Percentiles rank a stretch among this genome's conserved stretches.
These are phyloP conservation scores for Dasypogon diadema DNA, from an alignment of 2,888 invertebrate species.

Conservation along the genomic window DNA sequence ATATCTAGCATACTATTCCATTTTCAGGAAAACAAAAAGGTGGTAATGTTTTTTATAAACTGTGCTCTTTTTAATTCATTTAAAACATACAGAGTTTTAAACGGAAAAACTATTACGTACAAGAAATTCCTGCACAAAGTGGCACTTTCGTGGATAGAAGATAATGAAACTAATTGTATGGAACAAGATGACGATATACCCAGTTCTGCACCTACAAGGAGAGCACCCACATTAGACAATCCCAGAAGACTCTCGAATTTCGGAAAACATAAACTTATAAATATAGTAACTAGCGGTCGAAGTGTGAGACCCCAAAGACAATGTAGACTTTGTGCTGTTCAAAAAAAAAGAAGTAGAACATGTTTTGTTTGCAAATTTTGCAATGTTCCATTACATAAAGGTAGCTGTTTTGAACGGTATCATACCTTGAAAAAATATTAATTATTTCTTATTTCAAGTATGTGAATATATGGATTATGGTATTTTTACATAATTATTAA, in stretches of 20 bases:
- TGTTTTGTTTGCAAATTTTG: conserved; percentile 17
- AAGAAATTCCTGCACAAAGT: too few species aligned
- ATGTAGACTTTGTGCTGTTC: conserved; percentile 5
- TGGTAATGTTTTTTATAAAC: too few species aligned
- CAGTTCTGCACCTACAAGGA: not conserved
- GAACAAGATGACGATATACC: not conserved
- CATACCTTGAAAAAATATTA: not conserved
- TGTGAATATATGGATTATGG: not conserved
- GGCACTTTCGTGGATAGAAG: too few species aligned
- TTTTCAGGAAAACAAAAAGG: conserved; percentile 6
- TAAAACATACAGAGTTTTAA: too few species aligned
- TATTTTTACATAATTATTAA: too few species aligned
- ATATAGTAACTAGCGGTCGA: not conserved
- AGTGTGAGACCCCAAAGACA: conserved; percentile 16
- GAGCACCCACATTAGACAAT: not conserved
- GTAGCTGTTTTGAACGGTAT: not conserved
- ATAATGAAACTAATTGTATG: too few species aligned
- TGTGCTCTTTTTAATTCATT: too few species aligned
- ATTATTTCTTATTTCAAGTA: not conserved
- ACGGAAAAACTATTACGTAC: too few species aligned
- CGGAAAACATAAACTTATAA: not conserved
- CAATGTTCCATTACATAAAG: not conserved
- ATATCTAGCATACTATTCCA: not conserved
- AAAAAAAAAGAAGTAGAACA: conserved; percentile 3
- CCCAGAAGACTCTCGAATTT: not conserved